Percentiles rank a stretch among this genome's conserved stretches.
These are phyloP conservation scores for Serripes groenlandicus DNA, from an alignment of 2,888 invertebrate species.

Conservation along the genomic window DNA sequence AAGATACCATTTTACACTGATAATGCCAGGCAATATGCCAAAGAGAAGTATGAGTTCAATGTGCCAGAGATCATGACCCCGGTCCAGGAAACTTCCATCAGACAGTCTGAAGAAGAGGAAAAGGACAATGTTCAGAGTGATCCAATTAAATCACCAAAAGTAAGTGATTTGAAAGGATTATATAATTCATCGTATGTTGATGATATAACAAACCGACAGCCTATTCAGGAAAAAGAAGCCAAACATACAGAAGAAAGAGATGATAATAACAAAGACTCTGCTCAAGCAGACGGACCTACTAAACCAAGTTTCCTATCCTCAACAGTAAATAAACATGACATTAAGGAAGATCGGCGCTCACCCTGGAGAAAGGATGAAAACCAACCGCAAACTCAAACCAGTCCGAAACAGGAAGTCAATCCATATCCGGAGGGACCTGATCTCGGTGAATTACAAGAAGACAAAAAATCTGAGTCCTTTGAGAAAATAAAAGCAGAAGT, in stretches of 20 bases:
- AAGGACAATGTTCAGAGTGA: background rate
- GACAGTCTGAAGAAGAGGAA: constrained; percentile 44
- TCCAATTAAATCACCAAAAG: background rate
- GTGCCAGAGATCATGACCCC: constrained; percentile 52
- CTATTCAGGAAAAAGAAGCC: background rate
- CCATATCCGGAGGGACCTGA: constrained; percentile 31
- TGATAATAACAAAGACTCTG: background rate
- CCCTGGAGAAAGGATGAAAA: constrained; percentile 47
- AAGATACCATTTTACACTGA: constrained; percentile 56
- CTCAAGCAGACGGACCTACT: background rate
- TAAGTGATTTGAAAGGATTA: background rate
- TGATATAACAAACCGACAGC: constrained; percentile 8
- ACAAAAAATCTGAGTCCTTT: constrained; percentile 9
- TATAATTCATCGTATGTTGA: constrained; percentile 4
- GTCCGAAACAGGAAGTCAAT: constrained; percentile 34
- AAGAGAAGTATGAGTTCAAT: constrained; percentile 48
- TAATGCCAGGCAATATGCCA: constrained; percentile 40
- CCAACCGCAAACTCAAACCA: background rate
- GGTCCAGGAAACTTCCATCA: constrained; percentile 55
- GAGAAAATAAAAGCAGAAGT: constrained; percentile 16
- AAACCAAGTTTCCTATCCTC: constrained; percentile 5
- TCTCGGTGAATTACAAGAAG: background rate
- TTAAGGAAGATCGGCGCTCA: constrained; percentile 52
- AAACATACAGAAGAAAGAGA: background rate
- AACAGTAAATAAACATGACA: constrained; percentile 49